Evolutionary conservation across 2,113 vertebrate species (phyloP).

Genomic region (Cyprinus carpio): DNA sequence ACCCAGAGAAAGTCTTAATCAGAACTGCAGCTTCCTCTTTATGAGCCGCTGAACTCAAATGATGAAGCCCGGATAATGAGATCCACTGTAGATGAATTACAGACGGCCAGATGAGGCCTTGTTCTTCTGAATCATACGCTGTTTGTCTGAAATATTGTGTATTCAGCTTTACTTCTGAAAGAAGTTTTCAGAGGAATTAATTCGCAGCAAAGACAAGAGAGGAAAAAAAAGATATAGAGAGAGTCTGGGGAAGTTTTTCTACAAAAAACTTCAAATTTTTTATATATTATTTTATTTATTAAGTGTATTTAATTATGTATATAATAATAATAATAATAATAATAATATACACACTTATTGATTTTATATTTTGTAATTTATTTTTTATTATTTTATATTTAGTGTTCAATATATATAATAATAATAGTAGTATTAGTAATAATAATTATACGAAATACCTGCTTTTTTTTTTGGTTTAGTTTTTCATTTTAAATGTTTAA

Average conservation of each 20-base stretch:
- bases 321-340: too few relatives aligned
- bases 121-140: not conserved
- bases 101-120: not conserved
- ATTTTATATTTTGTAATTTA: too few relatives aligned
- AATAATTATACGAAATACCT: too few relatives aligned
- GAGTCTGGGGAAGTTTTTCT: not conserved
- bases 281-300: too few relatives aligned
- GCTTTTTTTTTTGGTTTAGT: too few relatives aligned
- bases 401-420: too few relatives aligned
- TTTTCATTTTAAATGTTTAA: too few relatives aligned
- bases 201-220: not conserved
- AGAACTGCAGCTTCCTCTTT: not conserved
- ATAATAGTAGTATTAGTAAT: too few relatives aligned
- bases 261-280: too few relatives aligned
- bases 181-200: not conserved
- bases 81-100: not conserved
- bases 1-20: constrained; percentile 5
- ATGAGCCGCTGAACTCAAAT: not conserved
- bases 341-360: too few relatives aligned
- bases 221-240: not conserved
- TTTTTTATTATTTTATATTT: too few relatives aligned
- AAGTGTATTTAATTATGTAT: too few relatives aligned
- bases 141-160: not conserved
- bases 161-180: not conserved
- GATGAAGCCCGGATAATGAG: constrained; percentile 19